Evolutionary conservation across 2,888 invertebrate genomes (phyloP), one percentile per base, ranked within the genome.

Genomic region (Drosophila cracens): DNA sequence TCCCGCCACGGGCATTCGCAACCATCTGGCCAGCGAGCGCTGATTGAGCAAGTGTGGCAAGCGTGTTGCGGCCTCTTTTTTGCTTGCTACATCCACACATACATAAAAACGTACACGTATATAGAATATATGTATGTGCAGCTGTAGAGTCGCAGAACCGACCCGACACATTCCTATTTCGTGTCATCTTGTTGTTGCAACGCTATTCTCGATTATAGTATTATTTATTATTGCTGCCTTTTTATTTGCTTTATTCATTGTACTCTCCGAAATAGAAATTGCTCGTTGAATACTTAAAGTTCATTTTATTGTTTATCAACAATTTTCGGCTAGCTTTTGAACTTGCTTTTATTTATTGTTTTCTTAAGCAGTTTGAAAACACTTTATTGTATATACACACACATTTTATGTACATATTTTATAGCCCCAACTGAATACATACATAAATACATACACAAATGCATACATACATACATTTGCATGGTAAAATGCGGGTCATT

Each of bases 291-390:
- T 57, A 72, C 59, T 68, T 67, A 56, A 60, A 69, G 60, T 73
- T 53, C 66, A 81, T 81, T 76, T 81, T 65, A 72, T 81, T 81
- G 81, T 69, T 79, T 76, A 73, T 81, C 72, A 79, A 79, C 81
- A 81, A 13, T 58, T 73, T 72, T 62, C 65, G 43, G 36, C 27
- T 59, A 16, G 61, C 61, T 67, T 63, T 71, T 57, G 38, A 62
- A 60, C 61, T 43, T 36, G 43, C 36, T 33, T 33, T 33, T 33
- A 0, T 33, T 31, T 60, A 43, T 60, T 27, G 34, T 43, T 29
- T 46, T 59, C 21, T 33, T 52, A 40, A 31, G 11, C 34, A 48
- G 36, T 51, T 56, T 51, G 46, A 31, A 36, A 70, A 33, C 49
- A 62, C 13, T 61, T 56, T 51, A 21, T 53, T 33, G 16, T 53